Evolutionary conservation across 2,113 vertebrate genomes (phyloP).

Genomic region (Pedetes capensis): DNA sequence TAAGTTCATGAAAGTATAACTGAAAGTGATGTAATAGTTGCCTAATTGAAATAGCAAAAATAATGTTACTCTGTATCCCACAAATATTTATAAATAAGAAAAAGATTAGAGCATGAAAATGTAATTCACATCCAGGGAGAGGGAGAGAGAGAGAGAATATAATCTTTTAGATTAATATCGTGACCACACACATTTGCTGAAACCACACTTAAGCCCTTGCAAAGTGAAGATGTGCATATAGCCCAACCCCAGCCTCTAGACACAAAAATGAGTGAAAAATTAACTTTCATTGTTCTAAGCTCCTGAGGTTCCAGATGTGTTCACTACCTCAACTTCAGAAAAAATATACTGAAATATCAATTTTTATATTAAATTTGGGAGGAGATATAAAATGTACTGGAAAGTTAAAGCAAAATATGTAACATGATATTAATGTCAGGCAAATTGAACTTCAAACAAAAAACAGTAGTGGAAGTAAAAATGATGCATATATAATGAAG

Average conservation of each 20-base stretch:
- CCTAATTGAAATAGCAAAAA: too few relatives aligned
- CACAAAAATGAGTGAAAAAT: background rate
- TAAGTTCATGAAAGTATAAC: too few relatives aligned
- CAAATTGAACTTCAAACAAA: background rate
- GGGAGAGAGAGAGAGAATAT: background rate
- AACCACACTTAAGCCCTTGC: background rate
- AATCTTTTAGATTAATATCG: background rate
- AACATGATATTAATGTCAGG: background rate
- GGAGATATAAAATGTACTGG: background rate
- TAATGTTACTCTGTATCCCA: too few relatives aligned
- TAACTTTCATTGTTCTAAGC: background rate
- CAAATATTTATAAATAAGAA: too few relatives aligned
- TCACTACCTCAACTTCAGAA: background rate
- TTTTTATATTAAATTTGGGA: background rate
- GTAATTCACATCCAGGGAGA: too few relatives aligned
- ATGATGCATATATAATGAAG: background rate
- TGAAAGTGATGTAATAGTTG: too few relatives aligned
- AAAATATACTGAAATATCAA: background rate
- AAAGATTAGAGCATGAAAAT: background rate
- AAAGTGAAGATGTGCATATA: background rate
- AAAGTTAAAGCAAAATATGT: background rate
- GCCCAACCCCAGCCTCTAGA: rapidly evolving
- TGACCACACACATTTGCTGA: background rate
- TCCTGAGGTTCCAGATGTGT: background rate
- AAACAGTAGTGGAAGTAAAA: background rate